phyloP scores from a whole-genome alignment of 2,888 invertebrate genomes.

The Pecten maximus region DNA sequence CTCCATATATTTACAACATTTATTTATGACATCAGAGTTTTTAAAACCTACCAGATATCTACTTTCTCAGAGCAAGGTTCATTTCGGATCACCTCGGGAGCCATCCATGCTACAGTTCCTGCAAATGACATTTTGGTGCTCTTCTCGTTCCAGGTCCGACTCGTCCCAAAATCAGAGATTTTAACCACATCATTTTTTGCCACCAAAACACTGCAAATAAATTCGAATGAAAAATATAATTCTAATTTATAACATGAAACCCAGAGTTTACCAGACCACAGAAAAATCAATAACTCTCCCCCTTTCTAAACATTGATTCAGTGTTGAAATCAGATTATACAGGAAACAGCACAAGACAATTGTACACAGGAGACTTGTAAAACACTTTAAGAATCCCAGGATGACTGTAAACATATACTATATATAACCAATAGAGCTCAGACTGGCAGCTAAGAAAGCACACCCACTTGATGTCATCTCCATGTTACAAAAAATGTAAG shows the following conservation, averaged over 20 bases:
- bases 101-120: constrained; percentile 99
- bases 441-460: neutral
- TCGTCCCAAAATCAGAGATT: constrained; percentile 99
- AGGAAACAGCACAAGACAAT: neutral
- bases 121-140: constrained; percentile 99
- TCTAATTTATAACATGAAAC: neutral
- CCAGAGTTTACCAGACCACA: neutral
- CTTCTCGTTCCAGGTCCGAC: constrained; percentile 94
- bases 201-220: constrained; percentile 82
- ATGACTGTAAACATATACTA: neutral
- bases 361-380: neutral
- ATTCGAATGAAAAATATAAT: neutral
- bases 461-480: no score
- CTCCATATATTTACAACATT: no score
- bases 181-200: constrained; percentile 87
- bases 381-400: neutral
- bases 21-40: neutral
- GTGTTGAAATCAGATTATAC: neutral
- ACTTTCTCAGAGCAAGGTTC: constrained; percentile 98
- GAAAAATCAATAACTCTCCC: neutral
- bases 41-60: constrained; percentile 91
- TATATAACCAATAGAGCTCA: neutral
- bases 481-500: no score
- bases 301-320: neutral
- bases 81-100: constrained; percentile 98